Percentiles rank a stretch among this genome's conserved stretches.
Conservation (phyloP, 2,888 invertebrate genomes). For the Troglohyphantes excavatus region DNA sequence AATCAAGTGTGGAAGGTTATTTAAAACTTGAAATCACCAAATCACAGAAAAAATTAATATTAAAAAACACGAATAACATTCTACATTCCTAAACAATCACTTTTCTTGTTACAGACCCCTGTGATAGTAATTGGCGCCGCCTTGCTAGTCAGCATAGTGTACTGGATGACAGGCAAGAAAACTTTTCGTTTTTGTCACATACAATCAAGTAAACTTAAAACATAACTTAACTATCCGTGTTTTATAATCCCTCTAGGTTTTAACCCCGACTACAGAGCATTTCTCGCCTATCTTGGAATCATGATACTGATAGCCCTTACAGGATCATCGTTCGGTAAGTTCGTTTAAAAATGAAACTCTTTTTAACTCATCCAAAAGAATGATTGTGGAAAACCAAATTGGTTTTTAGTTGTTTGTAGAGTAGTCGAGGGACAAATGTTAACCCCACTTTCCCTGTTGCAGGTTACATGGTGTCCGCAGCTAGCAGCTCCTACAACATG, state of each 20-base stretch:
- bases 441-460: constrained; percentile 81
- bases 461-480: constrained; percentile 96
- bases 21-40: too few relatives aligned
- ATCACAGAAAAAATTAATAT: too few relatives aligned
- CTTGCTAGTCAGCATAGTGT: constrained; percentile 90
- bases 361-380: too few relatives aligned
- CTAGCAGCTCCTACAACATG: constrained; percentile 91
- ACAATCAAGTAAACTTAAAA: neutral
- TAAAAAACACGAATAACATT: too few relatives aligned
- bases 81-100: too few relatives aligned
- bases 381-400: too few relatives aligned
- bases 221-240: neutral
- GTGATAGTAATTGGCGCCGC: constrained; percentile 83
- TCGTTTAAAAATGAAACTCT: too few relatives aligned
- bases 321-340: constrained; percentile 89
- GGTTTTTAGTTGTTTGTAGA: too few relatives aligned
- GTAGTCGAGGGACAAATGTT: too few relatives aligned
- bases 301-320: constrained; percentile 93
- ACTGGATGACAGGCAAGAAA: constrained; percentile 90
- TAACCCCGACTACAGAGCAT: constrained; percentile 82
- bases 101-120: constrained; percentile 46
- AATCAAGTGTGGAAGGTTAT: too few relatives aligned
- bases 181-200: neutral
- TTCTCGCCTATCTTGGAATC: constrained; percentile 86
- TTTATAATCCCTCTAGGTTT: constrained; percentile 80